Conservation (phyloP, 2,113 vertebrate species). For the Gymnocephalus cernua region DNA sequence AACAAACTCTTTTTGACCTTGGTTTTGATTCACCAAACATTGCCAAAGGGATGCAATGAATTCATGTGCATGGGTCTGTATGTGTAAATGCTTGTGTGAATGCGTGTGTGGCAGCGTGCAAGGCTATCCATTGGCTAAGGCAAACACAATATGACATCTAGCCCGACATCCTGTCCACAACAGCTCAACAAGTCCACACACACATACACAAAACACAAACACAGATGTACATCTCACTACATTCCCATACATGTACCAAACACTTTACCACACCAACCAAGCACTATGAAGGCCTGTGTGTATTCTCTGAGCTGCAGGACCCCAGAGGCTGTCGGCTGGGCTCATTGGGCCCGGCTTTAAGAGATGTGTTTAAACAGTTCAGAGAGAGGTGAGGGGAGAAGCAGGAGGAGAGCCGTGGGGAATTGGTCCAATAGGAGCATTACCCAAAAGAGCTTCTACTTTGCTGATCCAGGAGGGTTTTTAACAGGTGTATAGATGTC, state of each 20-base stretch:
- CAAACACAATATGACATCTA: constrained; percentile 74
- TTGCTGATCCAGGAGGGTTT: constrained; percentile 36
- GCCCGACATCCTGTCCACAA: constrained; percentile 44
- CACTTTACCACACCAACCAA: constrained; percentile 14
- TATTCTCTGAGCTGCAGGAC: constrained; percentile 55
- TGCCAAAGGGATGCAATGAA: constrained; percentile 68
- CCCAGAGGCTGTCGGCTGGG: constrained; percentile 63
- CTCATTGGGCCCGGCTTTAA: constrained; percentile 61
- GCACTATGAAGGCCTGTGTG: constrained; percentile 44
- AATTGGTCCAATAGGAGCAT: constrained; percentile 51
- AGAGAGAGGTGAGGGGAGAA: constrained; percentile 61
- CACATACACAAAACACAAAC: constrained; percentile 9
- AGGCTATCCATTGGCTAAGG: constrained; percentile 75
- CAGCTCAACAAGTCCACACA: constrained; percentile 47
- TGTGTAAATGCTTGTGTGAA: constrained; percentile 57
- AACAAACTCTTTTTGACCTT: constrained; percentile 76
- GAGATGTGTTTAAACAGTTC: constrained; percentile 76
- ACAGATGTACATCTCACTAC: constrained; percentile 5
- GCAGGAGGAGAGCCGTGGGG: constrained; percentile 45
- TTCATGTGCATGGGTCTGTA: constrained; percentile 57
- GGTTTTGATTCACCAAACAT: constrained; percentile 76
- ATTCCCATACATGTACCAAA: constrained; percentile 12
- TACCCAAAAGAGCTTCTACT: constrained; percentile 53
- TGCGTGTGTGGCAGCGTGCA: constrained; percentile 57
- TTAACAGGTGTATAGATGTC: constrained; percentile 8